These are phyloP conservation scores for Acrobasis suavella DNA, from an alignment of 2,888 invertebrate genomes.

Conservation along the genomic window DNA sequence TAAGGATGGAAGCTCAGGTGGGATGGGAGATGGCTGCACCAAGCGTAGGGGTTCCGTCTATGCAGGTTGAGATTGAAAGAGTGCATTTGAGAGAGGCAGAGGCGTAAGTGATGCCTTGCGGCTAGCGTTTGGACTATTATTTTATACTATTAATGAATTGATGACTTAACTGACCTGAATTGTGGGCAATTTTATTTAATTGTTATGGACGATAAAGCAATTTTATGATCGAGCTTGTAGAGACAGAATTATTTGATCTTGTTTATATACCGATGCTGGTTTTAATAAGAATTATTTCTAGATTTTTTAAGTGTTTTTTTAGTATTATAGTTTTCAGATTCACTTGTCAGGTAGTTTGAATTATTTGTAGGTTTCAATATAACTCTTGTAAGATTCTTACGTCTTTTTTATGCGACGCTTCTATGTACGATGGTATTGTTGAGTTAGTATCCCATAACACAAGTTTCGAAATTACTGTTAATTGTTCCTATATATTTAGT, in stretches of 20 bases:
- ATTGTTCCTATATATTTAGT: no score
- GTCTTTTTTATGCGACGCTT: no score
- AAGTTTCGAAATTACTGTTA: no score
- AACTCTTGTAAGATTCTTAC: no score
- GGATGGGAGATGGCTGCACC: slow-evolving; percentile 69
- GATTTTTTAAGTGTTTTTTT: no score
- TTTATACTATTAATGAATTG: slow-evolving; percentile 65
- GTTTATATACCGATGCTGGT: slow-evolving; percentile 9
- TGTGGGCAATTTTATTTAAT: slow-evolving; percentile 67
- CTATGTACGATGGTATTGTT: no score
- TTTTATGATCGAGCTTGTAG: slow-evolving; percentile 59
- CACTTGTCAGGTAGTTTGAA: no score
- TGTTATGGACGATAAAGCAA: slow-evolving; percentile 61
- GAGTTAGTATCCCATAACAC: no score
- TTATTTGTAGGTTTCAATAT: no score
- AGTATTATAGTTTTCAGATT: no score
- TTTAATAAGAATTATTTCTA: neutral
- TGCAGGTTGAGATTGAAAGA: slow-evolving; percentile 67
- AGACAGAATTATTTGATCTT: slow-evolving; percentile 48
- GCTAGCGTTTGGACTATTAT: slow-evolving; percentile 53
- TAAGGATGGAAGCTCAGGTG: slow-evolving; percentile 62
- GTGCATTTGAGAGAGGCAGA: slow-evolving; percentile 65
- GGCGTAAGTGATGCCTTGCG: slow-evolving; percentile 44
- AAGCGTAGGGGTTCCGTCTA: slow-evolving; percentile 62
- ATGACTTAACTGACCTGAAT: slow-evolving; percentile 70